Evolutionary conservation across 2,888 invertebrate species (phyloP).

Genomic region (Aricia artaxerxes): DNA sequence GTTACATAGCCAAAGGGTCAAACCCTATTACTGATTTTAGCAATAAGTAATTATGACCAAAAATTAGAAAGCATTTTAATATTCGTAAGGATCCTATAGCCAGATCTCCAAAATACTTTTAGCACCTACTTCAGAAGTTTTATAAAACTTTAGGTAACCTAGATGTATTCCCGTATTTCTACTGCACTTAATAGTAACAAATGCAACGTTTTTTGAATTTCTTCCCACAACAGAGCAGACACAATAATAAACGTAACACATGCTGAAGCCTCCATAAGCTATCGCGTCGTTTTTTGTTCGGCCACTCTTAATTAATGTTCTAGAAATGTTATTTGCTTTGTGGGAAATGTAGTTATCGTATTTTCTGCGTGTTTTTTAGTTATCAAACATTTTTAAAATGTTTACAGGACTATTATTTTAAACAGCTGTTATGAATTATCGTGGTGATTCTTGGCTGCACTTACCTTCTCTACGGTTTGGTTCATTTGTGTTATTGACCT

Average conservation of each 20-base stretch:
- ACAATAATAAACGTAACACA: background rate
- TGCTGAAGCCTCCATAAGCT: background rate
- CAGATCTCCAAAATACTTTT: too few species aligned
- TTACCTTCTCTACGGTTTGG: background rate
- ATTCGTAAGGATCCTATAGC: too few species aligned
- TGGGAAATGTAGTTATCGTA: background rate
- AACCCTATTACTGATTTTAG: too few species aligned
- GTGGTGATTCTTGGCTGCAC: background rate
- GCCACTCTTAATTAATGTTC: conserved; percentile 19
- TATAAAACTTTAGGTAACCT: too few species aligned
- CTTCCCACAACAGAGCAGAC: background rate
- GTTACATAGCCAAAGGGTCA: too few species aligned
- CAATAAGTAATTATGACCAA: too few species aligned
- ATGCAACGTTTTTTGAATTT: background rate
- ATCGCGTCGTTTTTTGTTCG: conserved; percentile 7
- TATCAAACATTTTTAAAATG: background rate
- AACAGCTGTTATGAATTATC: background rate
- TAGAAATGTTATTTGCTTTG: conserved; percentile 10
- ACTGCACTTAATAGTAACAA: background rate
- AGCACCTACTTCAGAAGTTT: too few species aligned
- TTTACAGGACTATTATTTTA: background rate
- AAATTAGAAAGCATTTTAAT: too few species aligned
- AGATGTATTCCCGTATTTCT: too few species aligned
- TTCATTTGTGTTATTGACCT: too few species aligned
- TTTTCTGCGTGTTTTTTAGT: background rate